Evolutionary conservation across 2,888 invertebrate genomes (phyloP), one percentile per base, ranked within the genome.

Genomic region (Melanophora roralis): DNA sequence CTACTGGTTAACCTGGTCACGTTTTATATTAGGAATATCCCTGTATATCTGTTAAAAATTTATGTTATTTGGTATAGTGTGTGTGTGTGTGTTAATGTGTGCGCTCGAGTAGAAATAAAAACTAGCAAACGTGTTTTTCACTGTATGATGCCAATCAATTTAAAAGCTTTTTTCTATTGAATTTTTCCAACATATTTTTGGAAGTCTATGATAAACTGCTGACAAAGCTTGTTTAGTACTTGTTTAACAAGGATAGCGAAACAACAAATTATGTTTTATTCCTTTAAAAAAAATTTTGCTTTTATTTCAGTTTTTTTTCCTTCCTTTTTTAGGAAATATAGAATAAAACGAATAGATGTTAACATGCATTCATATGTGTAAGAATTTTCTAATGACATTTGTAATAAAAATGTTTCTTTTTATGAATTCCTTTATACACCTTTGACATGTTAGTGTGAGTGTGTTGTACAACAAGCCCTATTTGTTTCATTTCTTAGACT

Each of bases 131-230:
- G 80, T 80, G 80, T 73, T 80, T 80, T 76, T 51, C 51, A 32
- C 72, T 71, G 57, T 68, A 80, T 80, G 72, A 80, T 76, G 80
- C 80, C 80, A 80, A 80, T 80, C 80, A 76, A 80, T 76, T 80
- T 80, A 53, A 80, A 80, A 80, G 76, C 67, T 53, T 80, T 64
- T 80, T 72, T 9, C 57, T 68, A 68, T 68, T 68, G 64, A 76
- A 45, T 73, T 57, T 60, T 64, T 53, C 53, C 62, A 19, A 68
- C 43, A 49, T 47, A n/a, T 73, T 73, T 74, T 43, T 32, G 45
- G 38, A 23, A 64, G 55, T 73, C 49, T 55, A 55, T 65, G 69
- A 59, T 71, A 75, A 51, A 36, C 72, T 80, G 80, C 80, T 80
- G 80, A 80, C 80, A 69, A 76, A 69, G 79, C 72, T 76, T 68